Percentiles rank a stretch among this genome's conserved stretches.
These are phyloP conservation scores for Crotalus helleri DNA, from an alignment of 2,113 vertebrate genomes.

Conservation along the genomic window DNA sequence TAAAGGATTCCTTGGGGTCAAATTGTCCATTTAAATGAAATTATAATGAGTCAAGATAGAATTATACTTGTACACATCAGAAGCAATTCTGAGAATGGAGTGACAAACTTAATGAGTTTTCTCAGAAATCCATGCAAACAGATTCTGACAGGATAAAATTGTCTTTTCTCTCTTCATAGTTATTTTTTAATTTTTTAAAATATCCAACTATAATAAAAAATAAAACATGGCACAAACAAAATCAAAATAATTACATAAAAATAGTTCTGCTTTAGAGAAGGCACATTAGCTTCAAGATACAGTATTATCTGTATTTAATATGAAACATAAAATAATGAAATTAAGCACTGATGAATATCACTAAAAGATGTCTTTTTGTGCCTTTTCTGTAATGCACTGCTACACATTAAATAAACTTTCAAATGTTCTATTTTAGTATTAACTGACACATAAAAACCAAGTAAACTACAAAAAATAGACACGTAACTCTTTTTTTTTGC, in stretches of 20 bases:
- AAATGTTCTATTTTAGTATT: not conserved
- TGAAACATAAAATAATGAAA: not conserved
- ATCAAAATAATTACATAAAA: not conserved
- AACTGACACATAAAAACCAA: slow-evolving; percentile 4
- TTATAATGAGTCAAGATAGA: not conserved
- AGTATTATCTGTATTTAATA: not conserved
- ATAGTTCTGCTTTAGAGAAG: not conserved
- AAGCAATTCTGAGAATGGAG: not conserved
- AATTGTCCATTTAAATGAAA: not conserved
- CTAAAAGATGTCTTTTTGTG: not conserved
- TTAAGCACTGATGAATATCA: not conserved
- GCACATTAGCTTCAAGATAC: not conserved
- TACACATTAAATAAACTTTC: not conserved
- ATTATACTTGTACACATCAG: not conserved
- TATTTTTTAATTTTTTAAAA: not conserved
- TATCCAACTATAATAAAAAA: not conserved
- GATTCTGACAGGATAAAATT: not conserved
- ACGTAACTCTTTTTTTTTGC: slow-evolving; percentile 11
- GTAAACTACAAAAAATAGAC: not conserved
- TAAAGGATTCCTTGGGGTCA: not conserved
- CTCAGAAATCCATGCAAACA: not conserved
- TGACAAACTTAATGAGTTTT: not conserved
- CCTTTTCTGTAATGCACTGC: not conserved
- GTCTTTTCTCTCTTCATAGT: not conserved
- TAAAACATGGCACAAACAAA: not conserved